phyloP scores from a whole-genome alignment of 1,140 invertebrate genomes.

The Daktulosphaira vitifoliae region DNA sequence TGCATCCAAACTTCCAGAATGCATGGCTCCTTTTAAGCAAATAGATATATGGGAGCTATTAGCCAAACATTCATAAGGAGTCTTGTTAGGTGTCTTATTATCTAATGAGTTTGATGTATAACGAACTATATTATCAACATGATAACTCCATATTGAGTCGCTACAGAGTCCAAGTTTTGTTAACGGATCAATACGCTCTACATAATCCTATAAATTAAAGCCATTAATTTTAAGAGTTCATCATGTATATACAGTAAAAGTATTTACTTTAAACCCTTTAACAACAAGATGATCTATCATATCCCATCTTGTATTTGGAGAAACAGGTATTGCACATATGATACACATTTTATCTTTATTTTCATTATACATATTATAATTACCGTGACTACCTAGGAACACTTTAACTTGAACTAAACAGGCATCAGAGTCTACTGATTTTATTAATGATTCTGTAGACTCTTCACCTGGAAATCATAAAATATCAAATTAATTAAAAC shows the following conservation, averaged over 20 bases:
- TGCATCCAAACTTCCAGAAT: conserved; percentile 81
- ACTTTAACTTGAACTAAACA: conserved; percentile 76
- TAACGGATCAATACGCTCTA: conserved; percentile 83
- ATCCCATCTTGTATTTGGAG: conserved; percentile 90
- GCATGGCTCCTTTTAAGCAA: conserved; percentile 61
- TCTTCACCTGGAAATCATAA: conserved; percentile 19
- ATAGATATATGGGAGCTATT: conserved; percentile 57
- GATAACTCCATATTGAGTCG: conserved; percentile 85
- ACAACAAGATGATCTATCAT: conserved; percentile 83
- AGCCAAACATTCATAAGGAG: conserved; percentile 88
- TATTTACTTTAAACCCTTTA: conserved; percentile 71
- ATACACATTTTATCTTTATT: conserved; percentile 54
- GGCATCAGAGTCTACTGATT: conserved; percentile 48
- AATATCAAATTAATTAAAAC: too few species aligned
- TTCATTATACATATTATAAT: conserved; percentile 62
- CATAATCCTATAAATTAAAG: conserved; percentile 62
- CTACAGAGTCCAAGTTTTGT: conserved; percentile 80
- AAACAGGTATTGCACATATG: conserved; percentile 81
- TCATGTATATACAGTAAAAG: not conserved
- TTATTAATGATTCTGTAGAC: not conserved
- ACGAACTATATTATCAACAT: conserved; percentile 76
- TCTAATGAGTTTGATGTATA: conserved; percentile 46
- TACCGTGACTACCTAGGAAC: conserved; percentile 70
- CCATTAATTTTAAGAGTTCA: not conserved
- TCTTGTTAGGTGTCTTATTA: conserved; percentile 66